Percentiles rank a stretch among this genome's conserved stretches.
Evolutionary conservation across 2,797 vertebrate genomes (phyloP).

Genomic region (Amblyraja radiata): DNA sequence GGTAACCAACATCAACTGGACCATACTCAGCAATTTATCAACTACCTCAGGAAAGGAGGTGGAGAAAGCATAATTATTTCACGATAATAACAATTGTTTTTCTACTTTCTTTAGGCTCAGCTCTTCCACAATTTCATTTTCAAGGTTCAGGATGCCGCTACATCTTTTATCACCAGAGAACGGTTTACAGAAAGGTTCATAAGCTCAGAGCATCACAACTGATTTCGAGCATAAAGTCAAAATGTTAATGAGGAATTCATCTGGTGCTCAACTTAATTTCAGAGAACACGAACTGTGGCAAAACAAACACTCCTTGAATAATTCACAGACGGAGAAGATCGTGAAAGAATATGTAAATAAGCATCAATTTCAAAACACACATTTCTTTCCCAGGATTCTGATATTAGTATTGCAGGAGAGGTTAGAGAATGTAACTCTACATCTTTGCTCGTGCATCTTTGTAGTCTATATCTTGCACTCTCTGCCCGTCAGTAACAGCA

Average conservation of each 20-base stretch:
- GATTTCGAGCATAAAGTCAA: not conserved
- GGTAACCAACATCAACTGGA: not conserved
- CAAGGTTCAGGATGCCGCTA: not conserved
- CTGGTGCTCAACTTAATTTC: not conserved
- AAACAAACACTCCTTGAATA: not conserved
- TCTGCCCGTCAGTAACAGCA: not conserved
- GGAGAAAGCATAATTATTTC: not conserved
- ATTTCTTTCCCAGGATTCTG: not conserved
- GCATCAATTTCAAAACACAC: too few species aligned
- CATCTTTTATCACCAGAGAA: too few species aligned
- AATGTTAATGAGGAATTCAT: not conserved
- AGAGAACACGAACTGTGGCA: not conserved
- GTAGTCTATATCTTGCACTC: not conserved
- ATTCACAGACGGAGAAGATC: not conserved
- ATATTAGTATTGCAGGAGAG: not conserved
- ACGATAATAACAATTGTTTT: conserved; percentile 1
- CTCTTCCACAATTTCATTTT: not conserved
- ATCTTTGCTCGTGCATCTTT: not conserved
- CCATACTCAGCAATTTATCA: not conserved
- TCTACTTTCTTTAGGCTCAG: not conserved
- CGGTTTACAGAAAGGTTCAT: not conserved
- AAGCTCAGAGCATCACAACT: not conserved
- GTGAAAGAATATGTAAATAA: not conserved
- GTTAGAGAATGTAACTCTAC: not conserved
- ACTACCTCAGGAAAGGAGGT: not conserved